These are phyloP conservation scores for Amphipyra berbera DNA, from an alignment of 2,888 invertebrate genomes.

Conservation along the genomic window DNA sequence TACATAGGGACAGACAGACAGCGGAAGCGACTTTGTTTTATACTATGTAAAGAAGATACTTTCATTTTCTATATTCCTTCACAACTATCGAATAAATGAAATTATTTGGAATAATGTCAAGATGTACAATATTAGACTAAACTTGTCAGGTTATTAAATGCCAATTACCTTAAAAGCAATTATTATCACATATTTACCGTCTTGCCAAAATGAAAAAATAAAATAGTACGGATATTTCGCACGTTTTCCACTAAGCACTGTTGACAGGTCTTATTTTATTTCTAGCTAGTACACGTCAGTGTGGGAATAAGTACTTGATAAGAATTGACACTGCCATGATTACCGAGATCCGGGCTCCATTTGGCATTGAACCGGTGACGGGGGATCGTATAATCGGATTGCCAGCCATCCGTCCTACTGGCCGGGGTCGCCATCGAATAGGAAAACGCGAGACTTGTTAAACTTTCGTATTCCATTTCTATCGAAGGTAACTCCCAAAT, in stretches of 20 bases:
- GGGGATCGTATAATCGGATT: constrained; percentile 71
- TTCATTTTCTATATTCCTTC: too few relatives aligned
- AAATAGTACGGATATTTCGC: constrained; percentile 6
- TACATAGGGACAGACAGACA: too few relatives aligned
- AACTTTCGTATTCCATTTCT: constrained; percentile 34
- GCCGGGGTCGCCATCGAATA: constrained; percentile 38
- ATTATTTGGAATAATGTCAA: background rate
- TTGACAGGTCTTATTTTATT: constrained; percentile 17
- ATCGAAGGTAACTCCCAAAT: constrained; percentile 29
- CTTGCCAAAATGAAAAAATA: background rate
- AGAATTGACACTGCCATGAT: constrained; percentile 66
- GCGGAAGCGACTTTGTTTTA: too few relatives aligned
- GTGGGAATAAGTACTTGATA: constrained; percentile 50
- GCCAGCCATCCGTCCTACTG: constrained; percentile 57
- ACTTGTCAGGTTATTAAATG: too few relatives aligned
- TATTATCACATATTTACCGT: background rate
- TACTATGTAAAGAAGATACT: too few relatives aligned
- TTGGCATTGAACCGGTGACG: constrained; percentile 60
- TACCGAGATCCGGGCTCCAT: constrained; percentile 63
- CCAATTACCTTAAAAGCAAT: too few relatives aligned
- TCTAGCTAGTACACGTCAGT: constrained; percentile 19
- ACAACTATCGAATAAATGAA: too few relatives aligned
- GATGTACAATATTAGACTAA: too few relatives aligned
- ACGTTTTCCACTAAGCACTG: constrained; percentile 9
- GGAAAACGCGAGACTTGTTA: constrained; percentile 32